phyloP scores from a whole-genome alignment of 2,888 invertebrate species.

The Imbricaverruca yamaguchii region DNA sequence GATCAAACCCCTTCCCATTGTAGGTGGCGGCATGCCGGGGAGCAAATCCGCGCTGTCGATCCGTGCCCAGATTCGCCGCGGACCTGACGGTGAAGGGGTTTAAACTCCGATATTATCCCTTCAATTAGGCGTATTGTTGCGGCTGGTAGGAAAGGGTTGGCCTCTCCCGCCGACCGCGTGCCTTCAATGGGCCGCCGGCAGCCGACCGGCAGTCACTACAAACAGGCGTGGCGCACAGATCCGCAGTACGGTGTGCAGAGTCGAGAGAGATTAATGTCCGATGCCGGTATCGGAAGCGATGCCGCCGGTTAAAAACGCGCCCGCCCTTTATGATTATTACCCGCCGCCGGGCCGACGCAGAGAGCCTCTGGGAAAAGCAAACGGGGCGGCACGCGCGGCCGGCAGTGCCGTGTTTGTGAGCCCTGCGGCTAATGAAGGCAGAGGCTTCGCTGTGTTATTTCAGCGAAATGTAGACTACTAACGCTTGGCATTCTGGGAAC shows the following conservation, averaged over 20 bases:
- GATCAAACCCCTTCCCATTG: not conserved
- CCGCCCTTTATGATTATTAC: slow-evolving; percentile 17
- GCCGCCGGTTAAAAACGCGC: not conserved
- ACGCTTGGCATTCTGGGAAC: no score
- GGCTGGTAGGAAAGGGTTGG: slow-evolving; percentile 8
- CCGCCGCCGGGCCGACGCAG: not conserved
- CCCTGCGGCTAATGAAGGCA: not conserved
- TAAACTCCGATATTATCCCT: slow-evolving; percentile 19
- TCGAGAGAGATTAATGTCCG: slow-evolving; percentile 6
- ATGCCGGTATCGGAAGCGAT: not conserved
- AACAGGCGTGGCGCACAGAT: slow-evolving; percentile 4
- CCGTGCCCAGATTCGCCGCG: not conserved
- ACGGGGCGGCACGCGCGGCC: not conserved
- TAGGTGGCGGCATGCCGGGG: not conserved
- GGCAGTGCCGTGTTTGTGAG: not conserved
- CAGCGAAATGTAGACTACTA: not conserved
- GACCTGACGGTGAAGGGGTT: slow-evolving; percentile 8
- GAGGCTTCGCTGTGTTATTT: not conserved
- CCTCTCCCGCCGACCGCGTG: not conserved
- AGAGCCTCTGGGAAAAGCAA: slow-evolving; percentile 14
- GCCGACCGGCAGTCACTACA: not conserved
- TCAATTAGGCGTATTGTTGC: slow-evolving; percentile 20
- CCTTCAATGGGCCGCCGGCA: not conserved
- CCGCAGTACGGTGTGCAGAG: not conserved
- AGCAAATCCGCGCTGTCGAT: not conserved